Evolutionary conservation across 2,888 invertebrate genomes (phyloP).

Genomic region (Stenoptilia bipunctidactyla): DNA sequence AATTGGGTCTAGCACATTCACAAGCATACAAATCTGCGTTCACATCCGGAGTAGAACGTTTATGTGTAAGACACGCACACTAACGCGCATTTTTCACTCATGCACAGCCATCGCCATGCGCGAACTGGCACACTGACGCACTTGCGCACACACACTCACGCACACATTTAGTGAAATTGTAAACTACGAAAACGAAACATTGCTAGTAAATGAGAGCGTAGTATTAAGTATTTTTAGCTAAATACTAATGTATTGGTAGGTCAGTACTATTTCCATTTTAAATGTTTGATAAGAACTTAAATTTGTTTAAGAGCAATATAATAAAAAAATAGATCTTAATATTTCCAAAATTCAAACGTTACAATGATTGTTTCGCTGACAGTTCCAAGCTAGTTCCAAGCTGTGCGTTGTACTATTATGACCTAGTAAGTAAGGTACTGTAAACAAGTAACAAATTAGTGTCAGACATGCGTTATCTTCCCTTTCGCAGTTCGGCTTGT

Average conservation of each 20-base stretch:
- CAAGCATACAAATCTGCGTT: slow-evolving; percentile 56
- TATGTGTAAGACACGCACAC: slow-evolving; percentile 38
- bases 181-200: slow-evolving; percentile 31
- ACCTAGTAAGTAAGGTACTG: too few species aligned
- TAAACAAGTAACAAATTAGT: not conserved
- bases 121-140: slow-evolving; percentile 16
- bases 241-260: slow-evolving; percentile 53
- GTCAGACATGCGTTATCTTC: slow-evolving; percentile 1
- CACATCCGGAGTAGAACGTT: slow-evolving; percentile 63
- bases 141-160: slow-evolving; percentile 16
- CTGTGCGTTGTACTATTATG: too few species aligned
- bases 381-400: too few species aligned
- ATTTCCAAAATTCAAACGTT: too few species aligned
- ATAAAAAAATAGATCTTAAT: too few species aligned
- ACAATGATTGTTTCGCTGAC: too few species aligned
- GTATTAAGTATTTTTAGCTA: slow-evolving; percentile 54
- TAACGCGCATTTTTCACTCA: slow-evolving; percentile 28
- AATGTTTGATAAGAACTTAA: slow-evolving; percentile 29
- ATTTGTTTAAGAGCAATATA: too few species aligned
- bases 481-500: not conserved
- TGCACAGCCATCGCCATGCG: slow-evolving; percentile 20
- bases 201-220: slow-evolving; percentile 48
- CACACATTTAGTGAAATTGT: slow-evolving; percentile 13
- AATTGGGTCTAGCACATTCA: slow-evolving; percentile 60
- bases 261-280: slow-evolving; percentile 60